These are phyloP conservation scores for Drosophila setosimentum DNA, from an alignment of 2,888 invertebrate species.

Conservation along the genomic window DNA sequence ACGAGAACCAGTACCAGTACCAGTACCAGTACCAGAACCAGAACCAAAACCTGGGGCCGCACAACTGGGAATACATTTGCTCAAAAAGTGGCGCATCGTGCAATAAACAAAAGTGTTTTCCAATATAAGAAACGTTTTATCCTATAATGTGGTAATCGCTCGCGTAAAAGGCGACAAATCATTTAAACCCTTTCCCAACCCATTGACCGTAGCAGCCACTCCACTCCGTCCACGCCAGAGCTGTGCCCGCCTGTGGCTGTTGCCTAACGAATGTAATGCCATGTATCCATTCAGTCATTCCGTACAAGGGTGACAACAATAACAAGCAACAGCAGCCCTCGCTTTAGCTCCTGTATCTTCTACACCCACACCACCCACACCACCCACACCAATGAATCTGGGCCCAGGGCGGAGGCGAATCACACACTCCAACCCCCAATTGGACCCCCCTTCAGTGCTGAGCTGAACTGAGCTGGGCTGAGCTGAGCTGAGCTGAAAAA, in stretches of 20 bases:
- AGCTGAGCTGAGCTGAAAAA: constrained; percentile 51
- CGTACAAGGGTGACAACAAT: constrained; percentile 74
- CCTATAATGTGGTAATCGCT: constrained; percentile 85
- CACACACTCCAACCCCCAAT: constrained; percentile 16
- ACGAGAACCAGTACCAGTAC: too few species aligned
- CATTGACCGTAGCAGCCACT: constrained; percentile 27
- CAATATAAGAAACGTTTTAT: constrained; percentile 73
- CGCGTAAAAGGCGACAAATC: constrained; percentile 84
- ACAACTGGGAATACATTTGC: constrained; percentile 74
- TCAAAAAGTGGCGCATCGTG: constrained; percentile 58
- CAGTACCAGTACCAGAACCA: too few species aligned
- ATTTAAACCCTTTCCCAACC: constrained; percentile 72
- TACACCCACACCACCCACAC: not conserved
- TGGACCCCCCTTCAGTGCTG: constrained; percentile 1
- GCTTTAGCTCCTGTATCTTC: not conserved
- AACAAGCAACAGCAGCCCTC: constrained; percentile 24
- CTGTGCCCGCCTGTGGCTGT: constrained; percentile 22
- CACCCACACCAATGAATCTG: constrained; percentile 25
- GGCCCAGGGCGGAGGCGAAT: constrained; percentile 28
- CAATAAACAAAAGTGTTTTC: constrained; percentile 81
- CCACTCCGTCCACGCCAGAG: not conserved
- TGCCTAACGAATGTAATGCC: constrained; percentile 40
- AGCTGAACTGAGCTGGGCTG: too few species aligned
- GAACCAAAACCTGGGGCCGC: constrained; percentile 27
- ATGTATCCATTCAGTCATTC: constrained; percentile 19